Conservation (phyloP, 2,113 vertebrate genomes). For the Dermatemys mawii region DNA sequence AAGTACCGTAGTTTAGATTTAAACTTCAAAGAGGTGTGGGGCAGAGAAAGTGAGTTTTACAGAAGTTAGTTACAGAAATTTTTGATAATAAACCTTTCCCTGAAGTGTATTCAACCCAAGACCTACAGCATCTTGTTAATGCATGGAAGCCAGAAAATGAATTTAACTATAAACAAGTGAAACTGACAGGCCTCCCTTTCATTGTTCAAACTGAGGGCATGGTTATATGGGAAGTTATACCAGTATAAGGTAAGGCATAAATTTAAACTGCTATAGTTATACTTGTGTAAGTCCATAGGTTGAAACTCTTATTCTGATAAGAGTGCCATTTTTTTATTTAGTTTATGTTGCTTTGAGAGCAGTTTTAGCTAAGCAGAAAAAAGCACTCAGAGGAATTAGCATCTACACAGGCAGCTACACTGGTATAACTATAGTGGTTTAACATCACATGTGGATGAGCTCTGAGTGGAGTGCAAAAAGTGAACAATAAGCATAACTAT, state of each 20-base stretch:
- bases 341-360: neutral
- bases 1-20: neutral
- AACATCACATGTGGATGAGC: neutral
- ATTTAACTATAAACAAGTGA: neutral
- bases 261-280: neutral
- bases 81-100: too few relatives aligned
- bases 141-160: neutral
- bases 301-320: neutral
- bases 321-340: neutral
- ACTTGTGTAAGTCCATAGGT: neutral
- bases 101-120: neutral
- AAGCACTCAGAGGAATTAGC: too few relatives aligned
- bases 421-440: too few relatives aligned
- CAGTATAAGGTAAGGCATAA: neutral
- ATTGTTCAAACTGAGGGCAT: fast-evolving
- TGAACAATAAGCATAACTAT: neutral
- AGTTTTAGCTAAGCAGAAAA: neutral
- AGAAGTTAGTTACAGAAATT: neutral
- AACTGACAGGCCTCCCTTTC: neutral
- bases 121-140: neutral
- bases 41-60: neutral
- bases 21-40: neutral
- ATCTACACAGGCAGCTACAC: too few relatives aligned
- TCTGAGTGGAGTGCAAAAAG: neutral
- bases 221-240: fast-evolving